Base-by-base conservation (phyloP, 2,888 invertebrate species). In the Ormyrus rosae region DNA sequence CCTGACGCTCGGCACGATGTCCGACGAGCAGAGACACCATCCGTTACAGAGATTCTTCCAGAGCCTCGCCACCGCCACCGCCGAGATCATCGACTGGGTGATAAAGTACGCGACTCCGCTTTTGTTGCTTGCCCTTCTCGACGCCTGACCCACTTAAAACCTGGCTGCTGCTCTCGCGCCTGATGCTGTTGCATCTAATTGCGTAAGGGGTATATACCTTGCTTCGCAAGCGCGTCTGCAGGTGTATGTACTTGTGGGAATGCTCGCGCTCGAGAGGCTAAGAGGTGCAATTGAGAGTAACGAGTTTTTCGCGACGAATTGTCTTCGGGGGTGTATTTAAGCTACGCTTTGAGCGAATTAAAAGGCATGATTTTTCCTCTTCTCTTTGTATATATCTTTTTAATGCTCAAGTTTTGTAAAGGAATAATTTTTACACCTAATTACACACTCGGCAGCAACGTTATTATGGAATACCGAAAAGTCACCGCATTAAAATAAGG, bases 71-170 rank as follows among this genome's bases (percentile, higher is more conserved):
- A 97, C 98, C 88, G 96, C 96, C 48, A 96, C 96, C 94, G 98
- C 98, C 97, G 95, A 95, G 76, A 96, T 99, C 84, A 98, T 99
- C 84, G 95, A 95, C 83, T 96, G 97, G 95, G 96, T 98, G 85
- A 98, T 99, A 90, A 98, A 97, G 97, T 97, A 80, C 55, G 78
- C 74, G 55, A 56, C 69, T 51, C 34, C 4, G 51, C 10, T 70
- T 8, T 45, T 3, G n/a, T 50, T 13, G 6, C 34, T 56, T 13
- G 6, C 34, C 2, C 10, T 34, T 11, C 19, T 6, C 34, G 34
- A 34, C 19, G 6, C n/a, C 19, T 50, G 8, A 60, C 67, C 69
- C 53, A 53, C 13, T 53, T 13, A 13, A 13, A 50, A 60, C 45
- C 48, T 58, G 11, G 51, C 10, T 65, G n/a, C 58, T 5, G 51